Evolutionary conservation across 2,888 invertebrate genomes (phyloP).

Genomic region (Xestia ashworthii): DNA sequence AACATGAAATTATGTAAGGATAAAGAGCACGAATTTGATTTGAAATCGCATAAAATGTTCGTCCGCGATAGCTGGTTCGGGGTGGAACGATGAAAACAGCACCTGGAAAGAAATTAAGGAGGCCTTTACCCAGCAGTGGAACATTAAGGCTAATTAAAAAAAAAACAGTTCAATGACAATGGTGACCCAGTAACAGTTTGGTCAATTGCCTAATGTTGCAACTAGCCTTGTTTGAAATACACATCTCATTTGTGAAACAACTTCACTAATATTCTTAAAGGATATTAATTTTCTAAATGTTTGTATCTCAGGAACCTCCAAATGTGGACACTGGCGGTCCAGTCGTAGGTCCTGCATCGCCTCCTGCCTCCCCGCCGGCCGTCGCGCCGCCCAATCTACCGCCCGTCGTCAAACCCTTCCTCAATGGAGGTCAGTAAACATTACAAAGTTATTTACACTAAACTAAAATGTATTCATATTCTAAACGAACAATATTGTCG

Average conservation of each 20-base stretch:
- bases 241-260: not conserved
- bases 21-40: too few relatives aligned
- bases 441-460: not conserved
- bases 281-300: not conserved
- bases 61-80: too few relatives aligned
- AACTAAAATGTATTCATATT: not conserved
- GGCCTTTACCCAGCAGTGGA: too few relatives aligned
- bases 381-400: conserved; percentile 84
- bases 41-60: too few relatives aligned
- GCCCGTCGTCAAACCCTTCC: conserved; percentile 88
- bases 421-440: conserved; percentile 85
- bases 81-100: too few relatives aligned
- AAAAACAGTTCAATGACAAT: too few relatives aligned
- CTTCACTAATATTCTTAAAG: not conserved
- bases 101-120: too few relatives aligned
- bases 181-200: not conserved
- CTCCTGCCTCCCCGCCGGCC: conserved; percentile 74
- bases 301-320: conserved; percentile 80
- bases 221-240: not conserved
- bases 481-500: not conserved
- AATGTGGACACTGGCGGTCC: conserved; percentile 80
- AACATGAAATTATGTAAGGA: too few relatives aligned
- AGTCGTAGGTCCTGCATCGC: conserved; percentile 70
- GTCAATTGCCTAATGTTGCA: not conserved
- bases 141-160: too few relatives aligned